phyloP scores from a whole-genome alignment of 2,888 invertebrate species.

The Eristalis pertinax region DNA sequence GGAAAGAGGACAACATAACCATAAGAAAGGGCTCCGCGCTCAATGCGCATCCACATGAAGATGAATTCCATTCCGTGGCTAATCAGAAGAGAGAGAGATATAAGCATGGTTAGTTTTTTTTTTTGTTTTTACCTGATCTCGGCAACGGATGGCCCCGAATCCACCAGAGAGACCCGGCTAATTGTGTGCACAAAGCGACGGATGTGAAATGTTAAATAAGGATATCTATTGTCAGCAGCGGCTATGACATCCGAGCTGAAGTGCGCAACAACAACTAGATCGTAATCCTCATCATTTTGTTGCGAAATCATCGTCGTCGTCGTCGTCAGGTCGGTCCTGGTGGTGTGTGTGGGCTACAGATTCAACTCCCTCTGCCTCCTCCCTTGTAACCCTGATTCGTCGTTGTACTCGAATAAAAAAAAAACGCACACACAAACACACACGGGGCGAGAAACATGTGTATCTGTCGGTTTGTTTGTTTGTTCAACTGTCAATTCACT shows the following conservation, averaged over 20 bases:
- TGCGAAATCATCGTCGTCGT: constrained; percentile 41
- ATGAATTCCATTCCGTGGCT: constrained; percentile 69
- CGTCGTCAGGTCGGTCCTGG: too few relatives aligned
- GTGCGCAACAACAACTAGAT: constrained; percentile 34
- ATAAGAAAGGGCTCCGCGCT: constrained; percentile 48
- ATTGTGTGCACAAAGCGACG: constrained; percentile 66
- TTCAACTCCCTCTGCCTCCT: neutral
- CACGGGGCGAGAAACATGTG: constrained; percentile 40
- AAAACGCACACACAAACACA: neutral
- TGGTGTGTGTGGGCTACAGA: neutral
- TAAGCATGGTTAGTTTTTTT: too few relatives aligned
- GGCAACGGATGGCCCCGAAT: constrained; percentile 39
- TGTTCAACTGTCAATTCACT: constrained; percentile 69
- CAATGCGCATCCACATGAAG: constrained; percentile 40
- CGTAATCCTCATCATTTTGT: constrained; percentile 63
- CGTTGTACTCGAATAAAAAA: constrained; percentile 16
- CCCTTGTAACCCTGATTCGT: neutral
- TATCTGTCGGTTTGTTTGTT: constrained; percentile 70
- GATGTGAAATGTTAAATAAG: constrained; percentile 71
- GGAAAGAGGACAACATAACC: neutral
- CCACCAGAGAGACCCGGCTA: constrained; percentile 53
- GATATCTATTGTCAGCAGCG: constrained; percentile 66
- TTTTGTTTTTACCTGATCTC: constrained; percentile 60
- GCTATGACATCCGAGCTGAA: constrained; percentile 35
- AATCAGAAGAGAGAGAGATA: constrained; percentile 55